Evolutionary conservation across 1,140 invertebrate species (phyloP), one percentile per base, ranked within the genome.

Genomic region (Drosophila seguyi): DNA sequence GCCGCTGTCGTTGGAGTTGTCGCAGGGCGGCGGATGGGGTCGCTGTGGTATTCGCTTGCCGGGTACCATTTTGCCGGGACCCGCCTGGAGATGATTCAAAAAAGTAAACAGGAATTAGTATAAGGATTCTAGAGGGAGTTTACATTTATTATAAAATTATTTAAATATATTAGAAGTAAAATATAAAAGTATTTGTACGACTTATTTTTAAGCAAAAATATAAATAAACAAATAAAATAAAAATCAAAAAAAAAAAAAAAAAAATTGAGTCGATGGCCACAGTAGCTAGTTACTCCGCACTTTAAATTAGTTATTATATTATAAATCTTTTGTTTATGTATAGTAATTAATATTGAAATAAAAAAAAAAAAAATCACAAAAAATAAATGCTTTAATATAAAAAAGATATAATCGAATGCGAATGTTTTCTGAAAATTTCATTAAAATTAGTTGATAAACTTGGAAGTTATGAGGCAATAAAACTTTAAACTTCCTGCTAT

Each of bases 1-100:
- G 22, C 96, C 96, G 68, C 96, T 97, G 91, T 97, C 96, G 93
- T 97, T 97, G 34, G 96, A 97, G 93, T 96, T 97, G 92, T 97
- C 96, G 91, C 96, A 97, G 34, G 93, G 93, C 36, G 91, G 82
- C 56, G 90, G 92, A 84, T 92, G 91, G 20, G 85, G 92, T 67
- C 90, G 72, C 18, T 81, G 88, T 71, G 91, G 93, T 59, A 94
- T 92, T 90, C 93, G 93, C 63, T 93, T 93, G 6, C 93, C 91
- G 3, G 93, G 93, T 71, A 92, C 92, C 58, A 93, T 85, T 86
- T 94, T 95, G 66, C 92, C 94, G 67, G 91, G 93, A 76, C 90
- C 90, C 73, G 85, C 82, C 91, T 92, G 14, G 8, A n/a, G 44
- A 27, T 18, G 14, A 8, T 6, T 10, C 0, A 13, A 13, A 38